Evolutionary conservation across 2,113 vertebrate species (phyloP), one percentile per base, ranked within the genome.

Genomic region (Silurus asotus): DNA sequence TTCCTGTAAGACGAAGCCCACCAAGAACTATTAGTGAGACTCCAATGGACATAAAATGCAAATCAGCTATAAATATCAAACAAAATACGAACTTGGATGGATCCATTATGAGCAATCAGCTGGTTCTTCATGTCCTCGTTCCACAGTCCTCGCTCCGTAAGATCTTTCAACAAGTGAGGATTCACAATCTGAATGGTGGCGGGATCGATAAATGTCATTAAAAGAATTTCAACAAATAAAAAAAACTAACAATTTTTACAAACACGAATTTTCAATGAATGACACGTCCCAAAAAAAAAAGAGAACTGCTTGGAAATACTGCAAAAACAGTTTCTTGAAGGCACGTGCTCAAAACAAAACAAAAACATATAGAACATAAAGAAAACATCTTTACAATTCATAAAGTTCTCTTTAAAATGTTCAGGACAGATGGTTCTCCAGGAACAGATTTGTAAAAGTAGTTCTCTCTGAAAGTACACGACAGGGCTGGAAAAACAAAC

Each of bases 51-150:
- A 72, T 72, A 48, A 72, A 51, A 75, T 45, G 7, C 48, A 23
- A 23, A n/a, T 13, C 49, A 25, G 14, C 13, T 15, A 5, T 5
- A 1, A 15, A 11, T 51, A 48, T 3, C 25, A 81, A 23, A 70
- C 17, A 6, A 28, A 45, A 7, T 61, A 77, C 81, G 0, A 88
- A 99, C 98, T 97, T 99, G 98, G 89, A 99, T 96, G 37, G 98
- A 99, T 74, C 98, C 98, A 0, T 97, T 99, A 85, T 96, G 95
- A 87, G 96, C 94, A 14, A 99, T 99, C 90, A 99, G 96, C 90
- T 98, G 96, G 92, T 99, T 99, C 91, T 99, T 99, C 98, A 99
- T 99, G 81, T 97, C 96, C 81, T 99, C 98, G 0, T 92, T 96
- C 98, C 98, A 99, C 70, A 99, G 92, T 6, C 96, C 96, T 83